phyloP scores from a whole-genome alignment of 2,113 vertebrate species.

The Tetraodon nigroviridis region DNA sequence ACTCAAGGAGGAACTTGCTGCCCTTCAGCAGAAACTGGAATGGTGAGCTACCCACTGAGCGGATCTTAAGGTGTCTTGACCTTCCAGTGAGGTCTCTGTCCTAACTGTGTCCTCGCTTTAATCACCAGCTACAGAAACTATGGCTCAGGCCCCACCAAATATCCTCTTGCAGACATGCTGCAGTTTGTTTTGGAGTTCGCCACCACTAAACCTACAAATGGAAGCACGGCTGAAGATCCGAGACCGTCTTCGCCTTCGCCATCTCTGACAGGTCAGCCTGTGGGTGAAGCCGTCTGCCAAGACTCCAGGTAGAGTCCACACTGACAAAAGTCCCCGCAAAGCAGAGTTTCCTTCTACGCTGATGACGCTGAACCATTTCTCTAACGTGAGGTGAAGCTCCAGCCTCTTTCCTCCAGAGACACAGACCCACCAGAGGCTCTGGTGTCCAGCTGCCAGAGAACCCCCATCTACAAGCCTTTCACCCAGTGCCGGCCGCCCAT shows the following conservation, averaged over 20 bases:
- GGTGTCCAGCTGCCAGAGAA: conserved; percentile 50
- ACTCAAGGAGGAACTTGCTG: conserved; percentile 79
- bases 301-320: conserved; percentile 54
- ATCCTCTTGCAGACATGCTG: conserved; percentile 89
- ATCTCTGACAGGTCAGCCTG: conserved; percentile 15
- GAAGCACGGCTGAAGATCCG: conserved; percentile 50
- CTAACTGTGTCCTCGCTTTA: background rate
- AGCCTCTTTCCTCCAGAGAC: conserved; percentile 5
- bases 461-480: conserved; percentile 56
- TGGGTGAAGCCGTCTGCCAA: conserved; percentile 46
- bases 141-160: conserved; percentile 84
- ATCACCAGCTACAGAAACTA: conserved; percentile 85
- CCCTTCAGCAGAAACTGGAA: conserved; percentile 87
- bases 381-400: background rate
- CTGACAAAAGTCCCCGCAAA: too few relatives aligned
- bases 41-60: conserved; percentile 66
- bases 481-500: conserved; percentile 59
- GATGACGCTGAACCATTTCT: background rate
- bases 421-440: conserved; percentile 42
- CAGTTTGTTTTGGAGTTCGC: conserved; percentile 92
- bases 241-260: conserved; percentile 22
- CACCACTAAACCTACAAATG: conserved; percentile 72
- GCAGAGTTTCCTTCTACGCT: background rate
- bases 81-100: background rate
- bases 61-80: background rate